Conservation (phyloP, 92 coral and sea anemone species). For the Umimayanthus kanabou region DNA sequence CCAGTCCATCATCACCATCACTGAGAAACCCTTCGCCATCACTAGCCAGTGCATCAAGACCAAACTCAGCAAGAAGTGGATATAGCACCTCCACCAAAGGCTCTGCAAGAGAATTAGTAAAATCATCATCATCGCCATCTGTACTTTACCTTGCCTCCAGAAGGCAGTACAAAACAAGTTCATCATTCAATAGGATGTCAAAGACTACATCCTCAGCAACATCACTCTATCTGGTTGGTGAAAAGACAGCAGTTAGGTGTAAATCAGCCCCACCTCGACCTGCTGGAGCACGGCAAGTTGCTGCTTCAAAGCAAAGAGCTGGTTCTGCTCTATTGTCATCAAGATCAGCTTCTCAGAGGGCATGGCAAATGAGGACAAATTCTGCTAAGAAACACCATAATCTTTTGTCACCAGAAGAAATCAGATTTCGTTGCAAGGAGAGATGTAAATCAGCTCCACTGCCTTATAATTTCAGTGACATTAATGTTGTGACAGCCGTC, state of each 20-base stretch:
- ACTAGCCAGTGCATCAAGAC: slow-evolving; percentile 75
- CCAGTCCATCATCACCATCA: slow-evolving; percentile 44
- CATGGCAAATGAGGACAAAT: slow-evolving; percentile 80
- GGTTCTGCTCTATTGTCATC: slow-evolving; percentile 46
- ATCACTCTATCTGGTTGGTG: slow-evolving; percentile 56
- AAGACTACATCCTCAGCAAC: slow-evolving; percentile 54
- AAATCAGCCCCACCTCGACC: slow-evolving; percentile 85
- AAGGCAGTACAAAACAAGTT: slow-evolving; percentile 17
- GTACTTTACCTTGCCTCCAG: slow-evolving; percentile 13
- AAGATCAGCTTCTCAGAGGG: slow-evolving; percentile 75
- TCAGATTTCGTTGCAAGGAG: slow-evolving; percentile 57
- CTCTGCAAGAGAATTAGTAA: slow-evolving; percentile 10
- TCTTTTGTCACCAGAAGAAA: slow-evolving; percentile 73
- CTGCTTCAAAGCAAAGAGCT: slow-evolving; percentile 47
- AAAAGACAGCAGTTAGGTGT: slow-evolving; percentile 59
- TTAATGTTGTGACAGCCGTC: slow-evolving; percentile 63
- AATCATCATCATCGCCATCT: slow-evolving; percentile 16
- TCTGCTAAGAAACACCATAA: slow-evolving; percentile 71
- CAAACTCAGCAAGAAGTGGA: slow-evolving; percentile 78
- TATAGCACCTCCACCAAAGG: slow-evolving; percentile 51
- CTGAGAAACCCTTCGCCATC: slow-evolving; percentile 77
- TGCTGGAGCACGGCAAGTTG: slow-evolving; percentile 50
- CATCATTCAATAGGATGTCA: background rate
- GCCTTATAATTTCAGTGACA: slow-evolving; percentile 77
- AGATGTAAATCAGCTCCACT: slow-evolving; percentile 90